phyloP scores from a whole-genome alignment of 2,797 vertebrate genomes.

The Acipenser transmontanus region DNA sequence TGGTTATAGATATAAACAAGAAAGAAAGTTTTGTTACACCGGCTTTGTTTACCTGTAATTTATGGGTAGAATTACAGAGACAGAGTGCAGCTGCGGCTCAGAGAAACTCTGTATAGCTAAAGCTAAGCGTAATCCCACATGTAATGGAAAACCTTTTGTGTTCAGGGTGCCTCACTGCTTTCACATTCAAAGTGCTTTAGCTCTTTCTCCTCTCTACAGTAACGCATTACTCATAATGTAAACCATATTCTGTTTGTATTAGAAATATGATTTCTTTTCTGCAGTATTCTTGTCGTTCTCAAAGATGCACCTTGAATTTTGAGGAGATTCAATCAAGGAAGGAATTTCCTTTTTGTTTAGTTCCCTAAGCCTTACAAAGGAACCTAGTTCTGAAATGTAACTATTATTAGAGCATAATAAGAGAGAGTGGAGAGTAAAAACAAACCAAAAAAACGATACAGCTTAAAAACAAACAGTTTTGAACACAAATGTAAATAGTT shows the following conservation, averaged over 20 bases:
- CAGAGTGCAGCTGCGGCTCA: conserved; percentile 71
- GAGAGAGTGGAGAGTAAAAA: too few species aligned
- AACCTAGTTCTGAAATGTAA: too few species aligned
- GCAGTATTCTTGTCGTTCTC: not conserved
- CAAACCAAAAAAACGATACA: too few species aligned
- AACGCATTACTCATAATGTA: conserved; percentile 68
- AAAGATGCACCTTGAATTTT: not conserved
- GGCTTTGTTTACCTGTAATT: conserved; percentile 73
- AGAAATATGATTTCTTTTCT: conserved; percentile 56
- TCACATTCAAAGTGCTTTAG: conserved; percentile 42
- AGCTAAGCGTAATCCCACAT: conserved; percentile 57
- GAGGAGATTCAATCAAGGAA: not conserved
- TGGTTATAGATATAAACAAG: too few species aligned
- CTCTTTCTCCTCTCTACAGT: conserved; percentile 65
- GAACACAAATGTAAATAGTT: too few species aligned
- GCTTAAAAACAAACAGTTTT: too few species aligned
- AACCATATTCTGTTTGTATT: conserved; percentile 59
- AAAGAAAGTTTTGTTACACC: conserved; percentile 59
- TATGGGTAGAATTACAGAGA: conserved; percentile 65
- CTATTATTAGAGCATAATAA: too few species aligned
- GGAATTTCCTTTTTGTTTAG: not conserved
- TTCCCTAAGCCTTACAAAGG: not conserved
- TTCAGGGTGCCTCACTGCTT: conserved; percentile 59
- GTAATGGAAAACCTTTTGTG: conserved; percentile 72
- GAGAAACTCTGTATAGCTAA: conserved; percentile 50